phyloP scores from a whole-genome alignment of 2,797 vertebrate species.

The Phrynocephalus forsythii region DNA sequence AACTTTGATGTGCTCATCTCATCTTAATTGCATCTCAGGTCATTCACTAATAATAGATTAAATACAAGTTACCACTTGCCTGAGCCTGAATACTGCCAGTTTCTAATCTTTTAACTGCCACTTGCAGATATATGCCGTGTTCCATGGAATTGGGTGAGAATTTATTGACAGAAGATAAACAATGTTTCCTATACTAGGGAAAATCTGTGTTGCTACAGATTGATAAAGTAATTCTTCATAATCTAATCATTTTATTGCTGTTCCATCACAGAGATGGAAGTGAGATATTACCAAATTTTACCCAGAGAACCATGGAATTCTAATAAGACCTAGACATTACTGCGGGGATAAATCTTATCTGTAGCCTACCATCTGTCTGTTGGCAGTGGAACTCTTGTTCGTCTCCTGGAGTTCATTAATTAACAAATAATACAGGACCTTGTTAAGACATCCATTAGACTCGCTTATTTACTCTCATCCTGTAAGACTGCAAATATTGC shows the following conservation, averaged over 20 bases:
- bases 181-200: neutral
- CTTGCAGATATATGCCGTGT: too few species aligned
- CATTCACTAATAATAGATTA: constrained; percentile 19
- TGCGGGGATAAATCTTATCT: neutral
- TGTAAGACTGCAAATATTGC: neutral
- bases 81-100: neutral
- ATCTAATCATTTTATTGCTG: neutral
- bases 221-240: neutral
- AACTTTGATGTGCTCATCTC: neutral
- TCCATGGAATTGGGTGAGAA: neutral
- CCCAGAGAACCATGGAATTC: neutral
- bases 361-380: neutral
- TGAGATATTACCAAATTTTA: neutral
- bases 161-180: neutral
- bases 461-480: neutral
- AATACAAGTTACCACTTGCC: neutral
- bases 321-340: neutral
- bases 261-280: neutral
- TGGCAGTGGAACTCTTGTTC: neutral
- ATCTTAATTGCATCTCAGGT: neutral
- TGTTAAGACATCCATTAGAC: neutral
- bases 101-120: neutral
- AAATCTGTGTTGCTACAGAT: neutral
- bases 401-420: neutral
- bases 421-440: neutral